Evolutionary conservation across 1,140 invertebrate genomes (phyloP).

Genomic region (Heliconius nattereri): DNA sequence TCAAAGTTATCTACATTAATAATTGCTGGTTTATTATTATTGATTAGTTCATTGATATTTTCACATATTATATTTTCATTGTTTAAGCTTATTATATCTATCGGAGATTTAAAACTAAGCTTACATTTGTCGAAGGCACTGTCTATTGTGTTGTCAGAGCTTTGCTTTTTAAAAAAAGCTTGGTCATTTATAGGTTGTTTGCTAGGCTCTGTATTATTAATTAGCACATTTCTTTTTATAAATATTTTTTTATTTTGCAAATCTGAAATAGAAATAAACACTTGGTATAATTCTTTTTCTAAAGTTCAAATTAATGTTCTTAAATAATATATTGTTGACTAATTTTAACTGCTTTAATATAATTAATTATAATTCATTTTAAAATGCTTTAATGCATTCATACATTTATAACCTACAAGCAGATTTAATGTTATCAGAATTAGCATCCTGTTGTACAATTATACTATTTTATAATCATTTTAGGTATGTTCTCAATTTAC

Average conservation of each 20-base stretch:
- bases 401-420: too few species aligned
- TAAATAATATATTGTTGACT: neutral
- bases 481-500: too few species aligned
- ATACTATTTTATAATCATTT: too few species aligned
- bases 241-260: neutral
- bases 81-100: conserved; percentile 25
- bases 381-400: too few species aligned
- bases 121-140: conserved; percentile 68
- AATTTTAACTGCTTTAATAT: neutral
- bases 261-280: neutral
- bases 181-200: neutral
- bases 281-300: neutral
- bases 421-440: too few species aligned
- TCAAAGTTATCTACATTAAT: conserved; percentile 8
- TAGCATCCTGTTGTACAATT: too few species aligned
- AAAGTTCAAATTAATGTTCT: neutral
- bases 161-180: conserved; percentile 41
- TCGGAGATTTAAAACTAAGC: conserved; percentile 60
- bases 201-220: neutral
- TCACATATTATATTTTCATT: conserved; percentile 16
- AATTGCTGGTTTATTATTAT: conserved; percentile 2
- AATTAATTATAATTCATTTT: too few species aligned
- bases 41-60: conserved; percentile 23
- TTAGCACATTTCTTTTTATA: neutral
- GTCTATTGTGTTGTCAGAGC: conserved; percentile 62